These are phyloP conservation scores for Ceratothoa steindachneri DNA, from an alignment of 2,888 invertebrate genomes.

Conservation along the genomic window DNA sequence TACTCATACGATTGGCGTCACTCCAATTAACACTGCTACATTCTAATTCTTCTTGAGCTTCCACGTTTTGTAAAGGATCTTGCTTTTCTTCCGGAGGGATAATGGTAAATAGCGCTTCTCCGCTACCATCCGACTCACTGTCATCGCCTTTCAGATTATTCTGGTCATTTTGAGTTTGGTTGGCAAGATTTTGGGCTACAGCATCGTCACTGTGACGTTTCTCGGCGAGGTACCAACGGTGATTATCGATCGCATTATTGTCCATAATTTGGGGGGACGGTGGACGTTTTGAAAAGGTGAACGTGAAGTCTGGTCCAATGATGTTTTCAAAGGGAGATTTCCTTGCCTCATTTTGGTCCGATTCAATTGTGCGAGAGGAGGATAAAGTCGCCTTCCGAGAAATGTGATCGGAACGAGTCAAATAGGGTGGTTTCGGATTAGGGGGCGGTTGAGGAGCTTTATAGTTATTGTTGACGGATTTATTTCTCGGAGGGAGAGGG, in stretches of 20 bases:
- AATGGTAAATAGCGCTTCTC: neutral
- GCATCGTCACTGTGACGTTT: conserved; percentile 5
- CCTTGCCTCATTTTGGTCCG: conserved; percentile 18
- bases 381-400: neutral
- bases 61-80: neutral
- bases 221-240: neutral
- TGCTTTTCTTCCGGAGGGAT: neutral
- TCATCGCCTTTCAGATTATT: neutral
- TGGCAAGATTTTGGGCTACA: conserved; percentile 19
- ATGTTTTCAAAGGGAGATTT: neutral
- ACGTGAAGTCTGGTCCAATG: conserved; percentile 25
- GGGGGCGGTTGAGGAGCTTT: conserved; percentile 26
- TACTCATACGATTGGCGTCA: neutral
- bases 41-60: neutral
- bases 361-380: conserved; percentile 16
- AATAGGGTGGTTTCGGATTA: conserved; percentile 22
- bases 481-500: conserved; percentile 44
- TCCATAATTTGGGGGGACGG: neutral
- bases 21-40: neutral
- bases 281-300: conserved; percentile 32
- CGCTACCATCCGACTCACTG: neutral
- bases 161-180: conserved; percentile 18
- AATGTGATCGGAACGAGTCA: neutral
- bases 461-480: conserved; percentile 11
- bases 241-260: neutral